These are phyloP conservation scores for Pipra filicauda DNA, from an alignment of 2,113 vertebrate genomes.

Conservation along the genomic window DNA sequence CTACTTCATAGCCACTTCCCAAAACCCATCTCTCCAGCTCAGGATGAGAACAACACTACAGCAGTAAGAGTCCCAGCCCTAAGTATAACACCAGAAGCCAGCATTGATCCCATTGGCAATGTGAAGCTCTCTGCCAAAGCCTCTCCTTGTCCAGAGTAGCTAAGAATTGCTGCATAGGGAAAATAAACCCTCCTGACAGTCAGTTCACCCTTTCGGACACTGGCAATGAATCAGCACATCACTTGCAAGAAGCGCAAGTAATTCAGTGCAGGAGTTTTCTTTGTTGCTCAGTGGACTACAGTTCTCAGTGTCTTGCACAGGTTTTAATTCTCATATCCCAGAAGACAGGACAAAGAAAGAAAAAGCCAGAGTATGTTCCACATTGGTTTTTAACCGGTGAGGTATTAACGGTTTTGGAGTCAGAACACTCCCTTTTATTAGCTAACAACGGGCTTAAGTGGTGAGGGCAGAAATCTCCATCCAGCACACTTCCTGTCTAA, in stretches of 20 bases:
- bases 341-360: background rate
- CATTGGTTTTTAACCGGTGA: accelerated
- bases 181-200: background rate
- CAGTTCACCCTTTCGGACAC: background rate
- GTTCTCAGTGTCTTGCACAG: background rate
- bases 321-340: background rate
- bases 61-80: background rate
- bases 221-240: background rate
- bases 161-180: background rate
- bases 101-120: background rate
- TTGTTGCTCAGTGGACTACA: background rate
- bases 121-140: background rate
- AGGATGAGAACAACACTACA: background rate
- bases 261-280: background rate
- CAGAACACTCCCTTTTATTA: background rate
- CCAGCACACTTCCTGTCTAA: background rate
- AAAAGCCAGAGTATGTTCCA: background rate
- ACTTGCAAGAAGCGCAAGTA: background rate
- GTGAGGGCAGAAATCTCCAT: background rate
- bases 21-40: background rate
- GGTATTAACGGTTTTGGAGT: background rate
- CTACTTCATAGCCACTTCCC: background rate
- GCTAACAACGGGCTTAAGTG: background rate
- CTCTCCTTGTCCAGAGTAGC: background rate
- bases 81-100: background rate